Base-by-base conservation (phyloP, 2,797 vertebrate species). In the Phalloptychus januarius region DNA sequence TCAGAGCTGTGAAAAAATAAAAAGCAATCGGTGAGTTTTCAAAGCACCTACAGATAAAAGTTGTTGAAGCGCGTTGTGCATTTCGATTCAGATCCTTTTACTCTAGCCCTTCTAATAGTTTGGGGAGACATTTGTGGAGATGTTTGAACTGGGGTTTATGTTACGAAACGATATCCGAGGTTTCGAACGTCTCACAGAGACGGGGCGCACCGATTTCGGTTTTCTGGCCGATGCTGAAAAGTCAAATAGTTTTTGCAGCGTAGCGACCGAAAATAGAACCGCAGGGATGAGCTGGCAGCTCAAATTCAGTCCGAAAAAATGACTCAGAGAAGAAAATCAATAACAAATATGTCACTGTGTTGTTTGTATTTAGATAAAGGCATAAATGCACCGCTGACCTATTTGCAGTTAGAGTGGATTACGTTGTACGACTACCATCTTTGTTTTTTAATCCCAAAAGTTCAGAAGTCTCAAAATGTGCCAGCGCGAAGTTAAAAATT, bases 331-430 rank as follows among this genome's bases (percentile, higher is more conserved):
- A 4, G 1, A 67, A 67, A 75, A 77, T 76, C 46, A 38, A 81
- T 72, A 31, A 13, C 45, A 78, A 74, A 42, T 44, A 25, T 25
- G 25, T 1, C 28, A 72, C 25, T 71, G 28, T 63, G 42, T 33
- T 56, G 7, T n/a, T 38, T 44, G 23, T 38, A 56, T 76, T 40
- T 52, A 74, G 46, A 84, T 76, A 20, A 75, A 75, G 28, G 16
- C 6, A 18, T 45, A 50, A 2, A 31, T 15, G 40, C 18, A 45
- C n/a, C 76, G 33, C 38, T 73, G 65, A 63, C 20, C 40, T 72
- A 52, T n/a, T 72, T 58, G 25, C 40, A 67, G 3, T 2, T 38
- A 40, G 18, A 18, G 42, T 8, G 48, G 36, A 69, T 79, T 71
- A 36, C 40, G 31, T 31, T 67, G 7, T n/a, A 13, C 7, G 16